These are phyloP conservation scores for Parazoanthus atlanticus DNA, from an alignment of 92 coral and sea anemone genomes.

Conservation along the genomic window DNA sequence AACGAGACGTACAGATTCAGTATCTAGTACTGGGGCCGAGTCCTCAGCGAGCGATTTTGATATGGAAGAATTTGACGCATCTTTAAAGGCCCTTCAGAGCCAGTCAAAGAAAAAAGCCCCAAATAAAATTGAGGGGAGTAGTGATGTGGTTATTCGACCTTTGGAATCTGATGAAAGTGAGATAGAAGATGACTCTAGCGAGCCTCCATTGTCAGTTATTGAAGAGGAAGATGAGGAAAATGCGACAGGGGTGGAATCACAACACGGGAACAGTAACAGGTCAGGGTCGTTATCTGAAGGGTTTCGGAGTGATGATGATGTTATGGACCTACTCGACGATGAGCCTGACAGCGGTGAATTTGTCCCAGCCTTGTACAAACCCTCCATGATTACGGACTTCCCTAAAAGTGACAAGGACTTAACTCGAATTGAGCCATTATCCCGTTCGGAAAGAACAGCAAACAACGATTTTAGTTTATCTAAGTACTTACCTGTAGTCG, in stretches of 20 bases:
- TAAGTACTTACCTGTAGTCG: conserved; percentile 38
- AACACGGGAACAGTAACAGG: conserved; percentile 54
- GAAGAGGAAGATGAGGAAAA: conserved; percentile 94
- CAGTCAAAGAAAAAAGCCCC: conserved; percentile 39
- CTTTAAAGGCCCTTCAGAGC: conserved; percentile 66
- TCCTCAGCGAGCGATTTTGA: conserved; percentile 75
- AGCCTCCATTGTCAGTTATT: conserved; percentile 81
- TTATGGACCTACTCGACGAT: conserved; percentile 91
- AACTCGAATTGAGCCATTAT: conserved; percentile 30
- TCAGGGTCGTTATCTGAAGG: conserved; percentile 85
- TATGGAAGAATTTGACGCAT: conserved; percentile 69
- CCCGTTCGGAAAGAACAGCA: conserved; percentile 12
- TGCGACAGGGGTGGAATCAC: conserved; percentile 51
- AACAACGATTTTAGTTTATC: conserved; percentile 41
- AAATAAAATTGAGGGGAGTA: conserved; percentile 26
- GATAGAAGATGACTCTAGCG: conserved; percentile 79
- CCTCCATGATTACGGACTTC: conserved; percentile 34
- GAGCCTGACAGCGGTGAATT: conserved; percentile 63
- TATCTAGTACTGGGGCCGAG: conserved; percentile 35
- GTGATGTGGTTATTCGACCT: conserved; percentile 59
- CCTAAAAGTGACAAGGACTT: conserved; percentile 36
- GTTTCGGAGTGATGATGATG: conserved; percentile 95
- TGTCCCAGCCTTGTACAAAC: conserved; percentile 49
- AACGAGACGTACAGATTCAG: conserved; percentile 5
- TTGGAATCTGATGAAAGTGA: conserved; percentile 85